A percentile compares a stretch with the other conserved stretches of the same genome.
Evolutionary conservation across 2,888 invertebrate species (phyloP).

Genomic region (Empis livida): DNA sequence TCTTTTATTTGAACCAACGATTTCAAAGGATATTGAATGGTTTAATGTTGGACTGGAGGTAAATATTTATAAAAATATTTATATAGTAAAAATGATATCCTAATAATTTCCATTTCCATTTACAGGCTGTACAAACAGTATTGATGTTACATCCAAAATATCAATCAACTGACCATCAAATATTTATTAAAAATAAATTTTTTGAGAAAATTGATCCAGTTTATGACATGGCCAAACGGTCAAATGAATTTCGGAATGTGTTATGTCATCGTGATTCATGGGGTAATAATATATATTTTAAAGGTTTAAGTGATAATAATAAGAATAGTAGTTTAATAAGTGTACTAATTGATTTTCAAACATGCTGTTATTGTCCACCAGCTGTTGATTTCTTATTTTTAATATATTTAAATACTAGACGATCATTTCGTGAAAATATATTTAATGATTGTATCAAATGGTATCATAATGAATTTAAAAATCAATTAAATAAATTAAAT

Average conservation of each 20-base stretch:
- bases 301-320: conserved; percentile 1
- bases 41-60: too few species aligned
- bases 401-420: conserved; percentile 11
- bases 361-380: conserved; percentile 45
- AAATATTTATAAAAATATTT: too few species aligned
- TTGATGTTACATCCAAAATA: too few species aligned
- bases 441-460: conserved; percentile 36
- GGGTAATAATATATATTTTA: conserved; percentile 24
- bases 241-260: conserved; percentile 18
- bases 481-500: conserved; percentile 26
- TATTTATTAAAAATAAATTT: too few species aligned
- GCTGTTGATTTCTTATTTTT: conserved; percentile 38
- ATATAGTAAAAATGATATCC: too few species aligned
- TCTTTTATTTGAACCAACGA: too few species aligned
- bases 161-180: too few species aligned
- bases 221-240: conserved; percentile 1
- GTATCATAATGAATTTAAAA: conserved; percentile 38
- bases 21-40: too few species aligned
- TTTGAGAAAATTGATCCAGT: neutral
- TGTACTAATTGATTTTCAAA: conserved; percentile 49
- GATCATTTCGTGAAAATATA: conserved; percentile 16
- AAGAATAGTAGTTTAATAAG: conserved; percentile 23
- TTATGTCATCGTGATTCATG: conserved; percentile 27
- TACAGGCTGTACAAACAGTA: too few species aligned
- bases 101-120: too few species aligned